Evolutionary conservation across 2,888 invertebrate species (phyloP), one percentile per base, ranked within the genome.

Genomic region (Erebia epiphron): DNA sequence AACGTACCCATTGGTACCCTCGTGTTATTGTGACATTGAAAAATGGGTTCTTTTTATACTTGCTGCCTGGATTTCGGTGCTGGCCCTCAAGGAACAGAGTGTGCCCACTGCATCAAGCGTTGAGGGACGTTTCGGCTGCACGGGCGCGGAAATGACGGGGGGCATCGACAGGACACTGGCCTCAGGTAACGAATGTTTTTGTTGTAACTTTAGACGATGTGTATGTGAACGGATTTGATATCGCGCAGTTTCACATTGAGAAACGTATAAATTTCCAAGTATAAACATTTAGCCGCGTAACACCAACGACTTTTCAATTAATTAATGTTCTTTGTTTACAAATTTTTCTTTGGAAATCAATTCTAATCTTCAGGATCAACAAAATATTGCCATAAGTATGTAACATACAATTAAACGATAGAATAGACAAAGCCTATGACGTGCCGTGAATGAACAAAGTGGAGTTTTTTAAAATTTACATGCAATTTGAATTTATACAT

Each of bases 11-110:
- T 81, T 81, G 83, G 79, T 82, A 84, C 87, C 91, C 91, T 91
- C 92, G 91, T 91, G 92, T 89, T 88, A 82, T 87, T 88, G 90
- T 92, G 92, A 92, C 92, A 92, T 92, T 92, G 92, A 91, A 92
- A 87, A 72, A 86, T 89, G 89, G 90, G 90, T 90, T 92, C 91
- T 92, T 92, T 92, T 92, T 92, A 90, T 91, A 92, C 88, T 91
- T 91, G 90, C 91, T 92, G 92, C 89, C 87, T 91, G 91, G 90
- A 91, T 89, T 86, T 82, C 88, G 88, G 87, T 89, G 91, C 87
- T 87, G 87, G 83, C 81, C 81, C 80, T 84, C 84, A 85, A 88
- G 87, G 85, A 85, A 79, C 81, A 80, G 79, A 88, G 86, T 83
- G 86, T 77, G 82, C 81, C 80, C 80, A 79, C 81, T 78, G 81